phyloP scores from a whole-genome alignment of 2,113 vertebrate species.

The Tragelaphus buxtoni region DNA sequence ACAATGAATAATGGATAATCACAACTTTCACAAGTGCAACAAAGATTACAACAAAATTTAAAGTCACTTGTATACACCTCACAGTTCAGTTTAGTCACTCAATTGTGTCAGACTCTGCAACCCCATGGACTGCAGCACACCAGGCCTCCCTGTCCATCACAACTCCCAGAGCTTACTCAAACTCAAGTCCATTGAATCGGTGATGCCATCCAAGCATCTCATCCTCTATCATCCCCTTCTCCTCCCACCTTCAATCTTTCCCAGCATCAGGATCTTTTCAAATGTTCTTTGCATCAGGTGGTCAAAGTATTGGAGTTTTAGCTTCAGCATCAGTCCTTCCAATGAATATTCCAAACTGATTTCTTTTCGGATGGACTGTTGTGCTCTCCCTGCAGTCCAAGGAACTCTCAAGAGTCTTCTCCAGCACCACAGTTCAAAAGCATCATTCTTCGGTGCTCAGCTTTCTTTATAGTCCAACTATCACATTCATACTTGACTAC shows the following conservation, averaged over 20 bases:
- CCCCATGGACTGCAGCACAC: neutral
- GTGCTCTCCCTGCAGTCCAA: neutral
- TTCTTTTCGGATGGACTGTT: neutral
- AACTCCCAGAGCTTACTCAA: neutral
- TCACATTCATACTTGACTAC: neutral
- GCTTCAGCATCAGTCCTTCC: neutral
- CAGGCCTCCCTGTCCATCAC: neutral
- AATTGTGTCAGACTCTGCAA: rapidly evolving
- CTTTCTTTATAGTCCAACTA: neutral
- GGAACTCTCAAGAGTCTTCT: neutral
- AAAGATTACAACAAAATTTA: neutral
- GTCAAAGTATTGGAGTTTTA: neutral
- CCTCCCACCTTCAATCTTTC: neutral
- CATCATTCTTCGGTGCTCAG: neutral
- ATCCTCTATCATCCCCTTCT: neutral
- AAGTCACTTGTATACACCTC: neutral
- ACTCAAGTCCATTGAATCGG: neutral
- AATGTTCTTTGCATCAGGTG: neutral
- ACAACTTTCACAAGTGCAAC: neutral
- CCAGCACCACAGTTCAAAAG: neutral
- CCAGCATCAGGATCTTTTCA: neutral
- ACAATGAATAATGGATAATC: neutral
- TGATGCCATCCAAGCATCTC: neutral
- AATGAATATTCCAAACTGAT: neutral
- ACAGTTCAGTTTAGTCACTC: neutral